Conservation (phyloP, 1,140 invertebrate species). For the Cepaea nemoralis region DNA sequence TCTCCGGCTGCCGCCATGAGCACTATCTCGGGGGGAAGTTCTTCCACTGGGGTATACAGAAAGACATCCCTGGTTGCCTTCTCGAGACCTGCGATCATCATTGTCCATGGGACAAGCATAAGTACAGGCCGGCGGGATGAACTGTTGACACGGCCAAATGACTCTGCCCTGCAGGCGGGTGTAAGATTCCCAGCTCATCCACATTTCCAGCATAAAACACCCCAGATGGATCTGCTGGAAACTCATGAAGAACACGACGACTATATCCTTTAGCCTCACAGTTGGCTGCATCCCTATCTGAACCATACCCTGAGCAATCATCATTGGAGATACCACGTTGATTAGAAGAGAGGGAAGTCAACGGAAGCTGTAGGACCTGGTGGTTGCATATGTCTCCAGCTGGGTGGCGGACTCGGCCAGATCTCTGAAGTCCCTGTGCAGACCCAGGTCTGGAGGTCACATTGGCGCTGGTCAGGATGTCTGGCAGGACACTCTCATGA, state of each 20-base stretch:
- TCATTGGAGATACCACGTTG: background rate
- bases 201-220: constrained; percentile 18
- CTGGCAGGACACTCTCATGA: background rate
- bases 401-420: constrained; percentile 13
- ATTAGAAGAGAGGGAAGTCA: background rate
- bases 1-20: background rate
- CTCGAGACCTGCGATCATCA: constrained; percentile 21
- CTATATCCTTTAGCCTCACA: no score
- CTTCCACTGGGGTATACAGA: constrained; percentile 21
- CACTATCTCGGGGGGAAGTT: constrained; percentile 7
- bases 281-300: background rate
- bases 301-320: constrained; percentile 13
- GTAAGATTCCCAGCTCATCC: constrained; percentile 19
- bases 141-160: background rate
- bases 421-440: background rate
- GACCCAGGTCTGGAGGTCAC: background rate
- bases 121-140: background rate
- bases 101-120: background rate
- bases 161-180: background rate
- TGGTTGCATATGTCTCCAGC: background rate
- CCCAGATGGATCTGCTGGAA: background rate
- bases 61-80: background rate
- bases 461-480: background rate
- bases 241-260: background rate
- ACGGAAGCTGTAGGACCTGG: background rate